phyloP scores from a whole-genome alignment of 2,797 vertebrate genomes.

The Siniperca scherzeri region DNA sequence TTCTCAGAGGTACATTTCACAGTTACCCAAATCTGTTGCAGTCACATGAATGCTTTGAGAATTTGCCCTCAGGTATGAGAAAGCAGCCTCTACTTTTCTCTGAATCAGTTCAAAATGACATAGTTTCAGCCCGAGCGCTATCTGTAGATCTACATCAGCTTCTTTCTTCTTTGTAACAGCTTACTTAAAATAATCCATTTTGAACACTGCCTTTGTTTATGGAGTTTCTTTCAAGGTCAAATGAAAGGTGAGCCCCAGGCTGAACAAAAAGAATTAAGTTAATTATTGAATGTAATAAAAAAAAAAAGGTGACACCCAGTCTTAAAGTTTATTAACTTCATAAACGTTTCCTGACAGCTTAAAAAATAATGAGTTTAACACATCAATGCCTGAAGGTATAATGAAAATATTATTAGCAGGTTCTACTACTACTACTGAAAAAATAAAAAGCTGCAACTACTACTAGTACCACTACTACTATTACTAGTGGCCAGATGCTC shows the following conservation, averaged over 20 bases:
- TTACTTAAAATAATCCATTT: constrained; percentile 7
- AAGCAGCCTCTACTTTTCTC: neutral
- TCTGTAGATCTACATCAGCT: constrained; percentile 17
- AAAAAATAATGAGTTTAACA: constrained; percentile 43
- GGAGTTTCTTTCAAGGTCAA: constrained; percentile 55
- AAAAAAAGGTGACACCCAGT: constrained; percentile 20
- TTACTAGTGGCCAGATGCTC: constrained; percentile 25
- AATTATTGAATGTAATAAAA: constrained; percentile 35
- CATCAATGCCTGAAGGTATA: constrained; percentile 26
- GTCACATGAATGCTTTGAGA: constrained; percentile 11
- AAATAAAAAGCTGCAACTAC: neutral
- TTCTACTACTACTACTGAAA: neutral
- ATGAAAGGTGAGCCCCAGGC: constrained; percentile 36
- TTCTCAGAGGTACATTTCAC: constrained; percentile 28
- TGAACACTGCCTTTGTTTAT: neutral
- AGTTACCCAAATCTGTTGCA: constrained; percentile 22
- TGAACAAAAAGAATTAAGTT: constrained; percentile 23
- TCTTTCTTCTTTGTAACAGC: constrained; percentile 1
- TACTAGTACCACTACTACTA: neutral
- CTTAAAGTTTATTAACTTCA: constrained; percentile 23
- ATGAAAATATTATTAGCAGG: constrained; percentile 1
- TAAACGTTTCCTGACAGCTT: constrained; percentile 21
- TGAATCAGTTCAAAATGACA: constrained; percentile 7
- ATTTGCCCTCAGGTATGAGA: constrained; percentile 8
- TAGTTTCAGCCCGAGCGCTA: neutral